Percentiles rank a stretch among this genome's conserved stretches.
Conservation (phyloP, 2,113 vertebrate genomes). For the Hydrolagus affinis region DNA sequence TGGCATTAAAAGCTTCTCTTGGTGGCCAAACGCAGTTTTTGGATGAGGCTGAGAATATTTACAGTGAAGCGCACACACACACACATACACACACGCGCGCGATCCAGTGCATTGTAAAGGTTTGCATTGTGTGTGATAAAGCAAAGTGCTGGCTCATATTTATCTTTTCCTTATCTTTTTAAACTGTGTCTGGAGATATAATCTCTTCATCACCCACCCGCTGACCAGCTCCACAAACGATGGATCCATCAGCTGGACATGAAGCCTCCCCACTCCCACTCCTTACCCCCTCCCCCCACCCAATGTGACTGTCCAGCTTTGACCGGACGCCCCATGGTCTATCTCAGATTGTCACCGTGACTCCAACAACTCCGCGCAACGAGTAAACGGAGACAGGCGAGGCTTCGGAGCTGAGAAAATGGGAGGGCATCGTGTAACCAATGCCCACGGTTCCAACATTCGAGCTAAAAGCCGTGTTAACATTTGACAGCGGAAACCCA, state of each 20-base stretch:
- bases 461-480: neutral
- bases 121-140: conserved; percentile 15
- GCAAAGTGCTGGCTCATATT: neutral
- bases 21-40: neutral
- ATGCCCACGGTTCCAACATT: neutral
- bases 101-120: neutral
- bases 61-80: neutral
- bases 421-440: neutral
- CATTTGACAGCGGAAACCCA: neutral
- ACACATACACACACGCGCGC: too few relatives aligned
- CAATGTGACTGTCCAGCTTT: neutral
- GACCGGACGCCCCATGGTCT: too few relatives aligned
- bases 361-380: neutral
- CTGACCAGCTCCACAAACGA: neutral
- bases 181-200: neutral
- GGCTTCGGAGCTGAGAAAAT: neutral
- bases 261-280: neutral
- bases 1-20: conserved; percentile 1
- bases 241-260: neutral
- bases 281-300: too few relatives aligned
- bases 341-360: neutral
- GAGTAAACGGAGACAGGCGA: neutral
- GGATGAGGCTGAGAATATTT: neutral
- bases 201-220: neutral
- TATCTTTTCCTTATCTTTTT: neutral